Base-by-base conservation (phyloP, 2,797 vertebrate genomes). In the Aeoliscus strigatus region DNA sequence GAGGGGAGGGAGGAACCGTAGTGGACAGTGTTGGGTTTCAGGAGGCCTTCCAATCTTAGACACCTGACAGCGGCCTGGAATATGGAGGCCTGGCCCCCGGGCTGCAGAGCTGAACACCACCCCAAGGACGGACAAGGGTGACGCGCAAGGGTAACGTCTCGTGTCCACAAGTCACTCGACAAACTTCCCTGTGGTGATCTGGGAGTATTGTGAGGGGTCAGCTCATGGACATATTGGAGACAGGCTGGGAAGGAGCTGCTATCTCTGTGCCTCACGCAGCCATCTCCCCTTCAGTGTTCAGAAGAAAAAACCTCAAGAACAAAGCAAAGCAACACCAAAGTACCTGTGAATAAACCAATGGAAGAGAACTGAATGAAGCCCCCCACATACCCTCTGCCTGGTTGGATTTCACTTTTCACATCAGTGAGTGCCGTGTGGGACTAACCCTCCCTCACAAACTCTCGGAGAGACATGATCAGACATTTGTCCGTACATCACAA, bases 41-140 rank as follows among this genome's bases (percentile, higher is more conserved):
- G 27, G 66, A 79, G 81, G 85, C 86, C 90, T 92, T 96, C 93
- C 93, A 97, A 93, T 91, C 92, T 94, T 96, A 96, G 94, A 90
- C 78, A 69, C 87, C 88, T 90, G 85, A 90, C 87, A 55, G 89
- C 82, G 78, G 85, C 77, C 64, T 66, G 79, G 86, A 87, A 80
- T 70, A 87, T 74, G 68, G 73, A 81, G 57, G 81, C 80, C 77
- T 67, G 61, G 46, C 50, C 56, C 45, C 10, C 2, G 43, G 43
- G 42, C 59, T 35, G 47, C 21, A 66, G 73, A 57, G 79, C 80
- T 63, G 64, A 80, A 89, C 91, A 78, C 90, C 88, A 86, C 87
- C 67, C 90, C 96, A 97, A 98, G 94, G 96, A 83, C 94, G 78
- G 87, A 83, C 93, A 97, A 92, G 94, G 94, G 91, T 93, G 94